Conservation (phyloP, 2,113 vertebrate genomes). For the Corythoichthys haematopterus region DNA sequence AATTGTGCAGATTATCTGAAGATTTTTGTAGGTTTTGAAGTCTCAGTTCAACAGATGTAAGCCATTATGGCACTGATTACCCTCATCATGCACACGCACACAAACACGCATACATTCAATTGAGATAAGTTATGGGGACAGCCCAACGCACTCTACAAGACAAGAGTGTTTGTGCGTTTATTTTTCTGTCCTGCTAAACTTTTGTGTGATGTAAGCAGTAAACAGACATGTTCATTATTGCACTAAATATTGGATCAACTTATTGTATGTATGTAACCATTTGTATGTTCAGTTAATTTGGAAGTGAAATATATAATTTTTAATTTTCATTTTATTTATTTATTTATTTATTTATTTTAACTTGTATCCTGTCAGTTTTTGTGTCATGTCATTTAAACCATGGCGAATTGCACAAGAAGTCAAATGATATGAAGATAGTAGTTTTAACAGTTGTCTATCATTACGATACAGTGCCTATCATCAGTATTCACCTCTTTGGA, state of each 20-base stretch:
- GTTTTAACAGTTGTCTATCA: too few species aligned
- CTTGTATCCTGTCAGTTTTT: not conserved
- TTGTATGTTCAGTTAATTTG: not conserved
- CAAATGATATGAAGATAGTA: not conserved
- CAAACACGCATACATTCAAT: conserved; percentile 11
- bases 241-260: not conserved
- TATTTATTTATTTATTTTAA: not conserved
- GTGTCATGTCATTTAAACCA: not conserved
- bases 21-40: conserved; percentile 49
- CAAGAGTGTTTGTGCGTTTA: not conserved
- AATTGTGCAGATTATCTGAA: conserved; percentile 30
- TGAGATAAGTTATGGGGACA: conserved; percentile 28
- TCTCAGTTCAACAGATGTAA: conserved; percentile 63
- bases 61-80: conserved; percentile 68
- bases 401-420: not conserved
- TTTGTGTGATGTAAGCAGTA: not conserved
- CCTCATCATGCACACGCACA: conserved; percentile 7
- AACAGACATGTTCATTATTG: not conserved
- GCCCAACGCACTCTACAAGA: conserved; percentile 2
- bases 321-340: not conserved
- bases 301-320: not conserved
- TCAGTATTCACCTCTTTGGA: too few species aligned
- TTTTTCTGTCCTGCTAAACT: not conserved
- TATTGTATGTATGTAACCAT: not conserved
- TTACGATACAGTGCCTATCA: too few species aligned